These are phyloP conservation scores for Uloborus plumipes DNA, from an alignment of 2,888 invertebrate species.

Conservation along the genomic window DNA sequence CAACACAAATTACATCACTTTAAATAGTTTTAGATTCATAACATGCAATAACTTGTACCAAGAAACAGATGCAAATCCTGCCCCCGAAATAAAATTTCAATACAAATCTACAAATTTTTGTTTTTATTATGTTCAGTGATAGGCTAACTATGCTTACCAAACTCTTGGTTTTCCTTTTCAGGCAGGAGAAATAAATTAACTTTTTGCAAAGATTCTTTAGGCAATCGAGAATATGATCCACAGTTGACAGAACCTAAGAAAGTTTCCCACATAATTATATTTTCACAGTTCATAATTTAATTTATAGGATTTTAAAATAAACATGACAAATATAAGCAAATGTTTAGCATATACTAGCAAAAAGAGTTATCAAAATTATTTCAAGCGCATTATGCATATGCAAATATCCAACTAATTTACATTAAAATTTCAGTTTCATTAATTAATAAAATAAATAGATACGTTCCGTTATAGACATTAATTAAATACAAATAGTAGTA, in stretches of 20 bases:
- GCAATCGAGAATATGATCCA: neutral
- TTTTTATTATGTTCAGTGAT: neutral
- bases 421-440: too few species aligned
- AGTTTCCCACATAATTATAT: neutral
- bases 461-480: too few species aligned
- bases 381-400: too few species aligned
- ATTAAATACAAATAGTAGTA: too few species aligned
- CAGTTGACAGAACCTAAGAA: slow-evolving; percentile 39
- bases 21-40: too few species aligned
- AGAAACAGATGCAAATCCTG: too few species aligned
- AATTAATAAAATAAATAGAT: too few species aligned
- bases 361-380: neutral
- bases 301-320: neutral
- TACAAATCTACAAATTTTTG: neutral
- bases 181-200: slow-evolving; percentile 65
- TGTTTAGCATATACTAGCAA: neutral
- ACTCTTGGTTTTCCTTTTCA: slow-evolving; percentile 54
- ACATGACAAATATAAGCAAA: neutral
- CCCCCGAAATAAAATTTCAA: too few species aligned
- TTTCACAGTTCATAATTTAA: neutral
- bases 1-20: too few species aligned
- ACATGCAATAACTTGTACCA: too few species aligned
- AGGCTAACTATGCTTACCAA: slow-evolving; percentile 25
- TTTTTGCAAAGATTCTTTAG: slow-evolving; percentile 39
- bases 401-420: too few species aligned